Conservation (phyloP, 2,797 vertebrate species). For the Tokudaia muenninki region DNA sequence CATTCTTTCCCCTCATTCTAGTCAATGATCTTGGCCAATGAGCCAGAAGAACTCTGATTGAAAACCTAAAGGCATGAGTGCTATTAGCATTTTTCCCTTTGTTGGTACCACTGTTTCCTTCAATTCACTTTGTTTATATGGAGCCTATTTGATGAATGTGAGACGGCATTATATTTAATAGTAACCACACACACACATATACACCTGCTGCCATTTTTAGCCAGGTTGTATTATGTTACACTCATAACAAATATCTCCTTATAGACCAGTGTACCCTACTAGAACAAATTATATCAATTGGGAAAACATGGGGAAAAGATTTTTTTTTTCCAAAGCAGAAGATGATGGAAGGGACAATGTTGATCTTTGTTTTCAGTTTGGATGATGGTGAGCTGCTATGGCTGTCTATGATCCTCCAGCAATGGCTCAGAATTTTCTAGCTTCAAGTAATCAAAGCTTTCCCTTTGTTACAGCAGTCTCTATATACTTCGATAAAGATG, state of each 20-base stretch:
- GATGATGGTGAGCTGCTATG: background rate
- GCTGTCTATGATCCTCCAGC: background rate
- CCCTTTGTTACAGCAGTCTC: slow-evolving; percentile 40
- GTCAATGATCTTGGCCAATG: slow-evolving; percentile 63
- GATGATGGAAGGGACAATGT: background rate
- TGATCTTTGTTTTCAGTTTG: slow-evolving; percentile 44
- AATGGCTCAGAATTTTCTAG: slow-evolving; percentile 50
- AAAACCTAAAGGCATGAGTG: slow-evolving; percentile 40
- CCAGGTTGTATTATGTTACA: background rate
- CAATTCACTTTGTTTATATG: slow-evolving; percentile 52
- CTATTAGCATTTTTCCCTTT: slow-evolving; percentile 50
- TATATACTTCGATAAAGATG: slow-evolving; percentile 46
- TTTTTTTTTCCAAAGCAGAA: slow-evolving; percentile 52
- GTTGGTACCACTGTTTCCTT: slow-evolving; percentile 38
- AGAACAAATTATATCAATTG: background rate
- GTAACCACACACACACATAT: background rate
- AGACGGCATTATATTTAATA: background rate
- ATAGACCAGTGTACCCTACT: background rate
- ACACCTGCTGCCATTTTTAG: background rate
- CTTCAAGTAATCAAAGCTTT: slow-evolving; percentile 44
- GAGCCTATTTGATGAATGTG: background rate
- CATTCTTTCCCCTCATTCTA: slow-evolving; percentile 61
- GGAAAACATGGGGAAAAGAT: slow-evolving; percentile 21
- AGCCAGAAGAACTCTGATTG: slow-evolving; percentile 71
- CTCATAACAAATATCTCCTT: background rate